A percentile compares a stretch with the other conserved stretches of the same genome.
These are phyloP conservation scores for Campylomormyrus tamandua DNA, from an alignment of 2,113 vertebrate species.

Conservation along the genomic window DNA sequence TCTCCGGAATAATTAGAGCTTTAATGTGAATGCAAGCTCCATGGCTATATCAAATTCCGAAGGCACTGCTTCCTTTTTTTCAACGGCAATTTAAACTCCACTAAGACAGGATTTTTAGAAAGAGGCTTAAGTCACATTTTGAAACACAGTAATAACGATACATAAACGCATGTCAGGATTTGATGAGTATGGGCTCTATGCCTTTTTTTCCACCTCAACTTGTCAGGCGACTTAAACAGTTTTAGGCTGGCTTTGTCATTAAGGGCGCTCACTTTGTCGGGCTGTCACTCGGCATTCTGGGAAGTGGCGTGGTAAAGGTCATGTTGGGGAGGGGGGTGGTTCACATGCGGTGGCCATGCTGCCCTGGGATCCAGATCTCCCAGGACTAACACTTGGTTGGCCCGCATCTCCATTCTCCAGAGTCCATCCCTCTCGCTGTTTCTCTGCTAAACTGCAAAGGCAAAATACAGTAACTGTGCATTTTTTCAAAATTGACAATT, in stretches of 20 bases:
- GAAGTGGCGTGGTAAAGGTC: not conserved
- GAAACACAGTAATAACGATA: conserved; percentile 45
- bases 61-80: conserved; percentile 7
- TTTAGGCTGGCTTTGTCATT: not conserved
- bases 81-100: conserved; percentile 11
- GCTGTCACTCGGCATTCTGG: not conserved
- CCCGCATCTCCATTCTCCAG: conserved; percentile 52
- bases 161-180: conserved; percentile 25
- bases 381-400: conserved; percentile 49
- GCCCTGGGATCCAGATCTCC: not conserved
- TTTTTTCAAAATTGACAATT: not conserved
- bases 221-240: conserved; percentile 2
- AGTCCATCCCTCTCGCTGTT: conserved; percentile 54
- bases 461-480: not conserved
- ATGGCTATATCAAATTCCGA: conserved; percentile 13
- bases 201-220: conserved; percentile 2
- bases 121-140: conserved; percentile 22
- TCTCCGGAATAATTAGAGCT: conserved; percentile 28
- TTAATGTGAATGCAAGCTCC: conserved; percentile 10
- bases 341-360: not conserved
- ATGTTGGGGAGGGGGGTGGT: not conserved
- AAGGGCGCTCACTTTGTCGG: not conserved
- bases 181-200: conserved; percentile 22
- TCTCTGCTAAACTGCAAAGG: conserved; percentile 39
- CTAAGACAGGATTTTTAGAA: conserved; percentile 12